Percentiles rank a stretch among this genome's conserved stretches.
phyloP scores from a whole-genome alignment of 2,113 vertebrate genomes.

The Gnathonemus echidnorhynchus region DNA sequence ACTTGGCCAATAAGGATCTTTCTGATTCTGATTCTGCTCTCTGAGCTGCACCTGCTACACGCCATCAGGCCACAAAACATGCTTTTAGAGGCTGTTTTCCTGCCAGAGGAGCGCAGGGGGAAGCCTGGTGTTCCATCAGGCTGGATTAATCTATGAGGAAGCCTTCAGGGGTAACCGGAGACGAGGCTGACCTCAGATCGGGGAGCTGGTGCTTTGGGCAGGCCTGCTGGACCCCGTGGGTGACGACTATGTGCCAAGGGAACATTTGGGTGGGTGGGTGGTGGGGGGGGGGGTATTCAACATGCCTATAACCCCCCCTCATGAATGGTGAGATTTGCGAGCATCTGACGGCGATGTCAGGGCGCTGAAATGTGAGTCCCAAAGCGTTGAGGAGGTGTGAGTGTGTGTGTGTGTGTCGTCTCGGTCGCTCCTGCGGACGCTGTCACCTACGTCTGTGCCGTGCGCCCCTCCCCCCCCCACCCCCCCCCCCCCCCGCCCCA shows the following conservation, averaged over 20 bases:
- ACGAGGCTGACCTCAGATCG: slow-evolving; percentile 18
- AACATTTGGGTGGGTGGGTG: slow-evolving; percentile 13
- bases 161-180: slow-evolving; percentile 19
- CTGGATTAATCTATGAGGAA: slow-evolving; percentile 7
- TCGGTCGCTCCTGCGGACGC: neutral
- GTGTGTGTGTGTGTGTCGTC: neutral
- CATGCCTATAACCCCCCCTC: slow-evolving; percentile 14
- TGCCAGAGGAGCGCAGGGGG: neutral
- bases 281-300: slow-evolving; percentile 15
- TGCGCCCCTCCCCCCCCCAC: no score
- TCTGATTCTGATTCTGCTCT: neutral
- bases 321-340: neutral
- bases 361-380: neutral
- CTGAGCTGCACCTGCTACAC: neutral
- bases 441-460: no score
- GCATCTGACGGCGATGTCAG: neutral
- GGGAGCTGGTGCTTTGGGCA: slow-evolving; percentile 3
- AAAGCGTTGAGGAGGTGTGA: neutral
- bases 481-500: neutral
- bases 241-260: slow-evolving; percentile 25
- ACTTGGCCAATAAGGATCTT: neutral
- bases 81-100: neutral
- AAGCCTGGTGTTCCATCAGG: neutral
- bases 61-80: neutral
- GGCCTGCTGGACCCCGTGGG: neutral